phyloP scores from a whole-genome alignment of 1,140 invertebrate genomes.

The Zophobas morio region DNA sequence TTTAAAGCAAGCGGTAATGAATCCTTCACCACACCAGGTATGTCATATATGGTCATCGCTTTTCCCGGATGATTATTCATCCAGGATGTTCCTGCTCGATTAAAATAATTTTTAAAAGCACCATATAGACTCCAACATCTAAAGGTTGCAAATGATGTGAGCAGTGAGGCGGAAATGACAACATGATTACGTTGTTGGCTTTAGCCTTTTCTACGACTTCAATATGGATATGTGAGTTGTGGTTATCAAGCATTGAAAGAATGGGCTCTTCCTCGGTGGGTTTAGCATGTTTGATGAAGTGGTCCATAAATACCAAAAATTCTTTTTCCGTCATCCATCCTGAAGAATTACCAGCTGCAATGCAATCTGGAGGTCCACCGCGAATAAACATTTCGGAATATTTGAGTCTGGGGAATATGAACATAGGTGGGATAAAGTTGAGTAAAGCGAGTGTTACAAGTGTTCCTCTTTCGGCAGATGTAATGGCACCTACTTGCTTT shows the following conservation, averaged over 20 bases:
- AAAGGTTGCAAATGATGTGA: constrained; percentile 64
- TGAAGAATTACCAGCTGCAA: too few relatives aligned
- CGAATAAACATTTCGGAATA: too few relatives aligned
- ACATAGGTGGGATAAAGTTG: too few relatives aligned
- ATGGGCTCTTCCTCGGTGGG: too few relatives aligned
- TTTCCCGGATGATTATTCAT: constrained; percentile 67
- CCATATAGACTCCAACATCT: constrained; percentile 61
- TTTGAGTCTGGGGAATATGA: too few relatives aligned
- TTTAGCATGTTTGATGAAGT: too few relatives aligned
- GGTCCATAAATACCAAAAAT: too few relatives aligned
- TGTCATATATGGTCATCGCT: constrained; percentile 69
- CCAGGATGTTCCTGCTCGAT: constrained; percentile 65
- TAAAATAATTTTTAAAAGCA: constrained; percentile 66
- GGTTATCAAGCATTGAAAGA: constrained; percentile 57
- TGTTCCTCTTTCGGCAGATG: too few relatives aligned
- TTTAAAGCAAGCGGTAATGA: constrained; percentile 65
- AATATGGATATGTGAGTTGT: constrained; percentile 60
- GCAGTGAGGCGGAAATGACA: constrained; percentile 63
- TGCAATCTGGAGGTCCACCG: too few relatives aligned
- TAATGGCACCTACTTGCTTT: too few relatives aligned
- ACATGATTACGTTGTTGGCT: constrained; percentile 59
- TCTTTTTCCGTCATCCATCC: too few relatives aligned
- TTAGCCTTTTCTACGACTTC: constrained; percentile 55
- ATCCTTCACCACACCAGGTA: constrained; percentile 65
- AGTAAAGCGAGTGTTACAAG: too few relatives aligned